Conservation (phyloP, 2,113 vertebrate genomes). For the Tor tambroides region DNA sequence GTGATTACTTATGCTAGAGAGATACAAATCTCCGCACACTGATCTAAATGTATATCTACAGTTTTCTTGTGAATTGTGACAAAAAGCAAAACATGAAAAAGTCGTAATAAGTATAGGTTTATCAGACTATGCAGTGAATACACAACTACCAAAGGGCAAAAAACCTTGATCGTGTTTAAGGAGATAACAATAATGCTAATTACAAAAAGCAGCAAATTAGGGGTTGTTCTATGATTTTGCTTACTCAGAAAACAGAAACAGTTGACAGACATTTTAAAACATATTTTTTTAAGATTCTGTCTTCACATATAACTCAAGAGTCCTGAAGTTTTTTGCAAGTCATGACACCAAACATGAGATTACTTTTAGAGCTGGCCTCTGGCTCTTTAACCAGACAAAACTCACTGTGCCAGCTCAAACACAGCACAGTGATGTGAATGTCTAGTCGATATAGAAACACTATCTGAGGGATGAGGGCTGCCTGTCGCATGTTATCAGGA, state of each 20-base stretch:
- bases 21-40: background rate
- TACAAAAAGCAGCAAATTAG: background rate
- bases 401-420: constrained; percentile 14
- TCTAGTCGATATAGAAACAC: constrained; percentile 28
- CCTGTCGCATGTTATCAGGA: constrained; percentile 47
- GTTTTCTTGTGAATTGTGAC: background rate
- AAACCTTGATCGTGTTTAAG: background rate
- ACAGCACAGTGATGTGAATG: constrained; percentile 10
- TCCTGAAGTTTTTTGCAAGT: background rate
- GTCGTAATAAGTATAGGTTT: background rate
- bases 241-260: background rate
- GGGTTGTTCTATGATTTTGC: background rate
- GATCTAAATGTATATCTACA: background rate
- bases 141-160: background rate
- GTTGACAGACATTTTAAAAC: background rate
- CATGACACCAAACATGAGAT: constrained; percentile 4
- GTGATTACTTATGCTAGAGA: background rate
- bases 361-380: background rate
- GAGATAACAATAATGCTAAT: background rate
- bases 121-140: background rate
- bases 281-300: background rate
- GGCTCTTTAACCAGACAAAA: constrained; percentile 39
- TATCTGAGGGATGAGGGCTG: constrained; percentile 41
- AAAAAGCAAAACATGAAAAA: background rate
- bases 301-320: background rate